Conservation (phyloP, 1,140 invertebrate species). For the Drosophila hydei region DNA sequence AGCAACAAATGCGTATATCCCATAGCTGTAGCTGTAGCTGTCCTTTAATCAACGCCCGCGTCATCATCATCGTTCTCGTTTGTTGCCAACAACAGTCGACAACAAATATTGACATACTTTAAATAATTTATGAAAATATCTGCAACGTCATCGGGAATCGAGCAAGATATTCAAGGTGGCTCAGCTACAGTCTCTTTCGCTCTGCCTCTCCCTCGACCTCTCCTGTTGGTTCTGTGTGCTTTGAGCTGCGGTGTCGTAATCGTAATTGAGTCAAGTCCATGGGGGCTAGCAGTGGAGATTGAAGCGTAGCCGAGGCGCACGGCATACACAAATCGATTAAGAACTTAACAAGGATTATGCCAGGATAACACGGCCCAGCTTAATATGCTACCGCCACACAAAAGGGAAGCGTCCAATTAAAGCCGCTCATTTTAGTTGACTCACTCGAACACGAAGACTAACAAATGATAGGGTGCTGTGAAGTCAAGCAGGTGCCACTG, state of each 20-base stretch:
- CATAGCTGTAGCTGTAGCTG: conserved; percentile 6
- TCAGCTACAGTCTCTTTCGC: background rate
- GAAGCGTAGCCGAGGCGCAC: conserved; percentile 2
- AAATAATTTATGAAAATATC: conserved; percentile 75
- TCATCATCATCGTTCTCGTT: background rate
- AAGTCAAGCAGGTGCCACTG: conserved; percentile 7
- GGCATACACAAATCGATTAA: conserved; percentile 71
- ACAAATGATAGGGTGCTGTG: conserved; percentile 4
- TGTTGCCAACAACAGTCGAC: conserved; percentile 22
- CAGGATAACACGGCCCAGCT: conserved; percentile 51
- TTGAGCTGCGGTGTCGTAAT: conserved; percentile 49
- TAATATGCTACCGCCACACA: conserved; percentile 39
- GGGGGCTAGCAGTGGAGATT: background rate
- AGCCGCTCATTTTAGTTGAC: conserved; percentile 20
- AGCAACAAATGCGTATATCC: conserved; percentile 54
- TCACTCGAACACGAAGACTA: background rate
- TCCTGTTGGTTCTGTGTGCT: background rate
- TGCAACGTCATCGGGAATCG: conserved; percentile 30
- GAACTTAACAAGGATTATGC: conserved; percentile 64
- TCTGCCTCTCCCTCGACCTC: background rate
- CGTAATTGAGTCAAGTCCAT: conserved; percentile 57
- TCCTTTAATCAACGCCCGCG: conserved; percentile 56
- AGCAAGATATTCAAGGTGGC: conserved; percentile 27
- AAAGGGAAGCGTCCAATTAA: conserved; percentile 39
- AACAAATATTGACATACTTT: conserved; percentile 67